Evolutionary conservation across 2,113 vertebrate genomes (phyloP).

Genomic region (Dasyornis broadbenti): DNA sequence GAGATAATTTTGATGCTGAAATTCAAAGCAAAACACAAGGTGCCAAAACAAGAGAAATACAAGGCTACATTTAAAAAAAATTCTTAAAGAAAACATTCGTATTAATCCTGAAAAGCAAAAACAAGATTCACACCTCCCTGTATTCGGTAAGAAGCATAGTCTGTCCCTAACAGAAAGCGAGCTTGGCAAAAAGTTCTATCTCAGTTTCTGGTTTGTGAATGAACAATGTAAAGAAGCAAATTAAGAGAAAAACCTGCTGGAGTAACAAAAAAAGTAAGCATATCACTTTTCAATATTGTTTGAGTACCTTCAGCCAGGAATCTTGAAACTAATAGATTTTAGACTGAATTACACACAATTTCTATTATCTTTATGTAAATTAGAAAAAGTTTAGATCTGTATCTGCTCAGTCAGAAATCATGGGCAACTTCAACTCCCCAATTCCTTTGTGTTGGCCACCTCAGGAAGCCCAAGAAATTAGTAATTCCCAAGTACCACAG

Average conservation of each 20-base stretch:
- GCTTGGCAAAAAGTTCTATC: not conserved
- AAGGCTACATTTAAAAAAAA: not conserved
- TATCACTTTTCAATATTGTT: not conserved
- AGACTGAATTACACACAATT: not conserved
- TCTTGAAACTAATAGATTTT: not conserved
- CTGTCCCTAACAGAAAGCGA: not conserved
- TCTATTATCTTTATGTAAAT: not conserved
- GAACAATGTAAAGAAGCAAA: not conserved
- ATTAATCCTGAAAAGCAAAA: not conserved
- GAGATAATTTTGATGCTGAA: not conserved
- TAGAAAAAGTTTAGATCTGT: not conserved
- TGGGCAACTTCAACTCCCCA: not conserved
- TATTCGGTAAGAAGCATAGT: not conserved
- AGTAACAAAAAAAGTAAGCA: not conserved
- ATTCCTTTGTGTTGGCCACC: not conserved
- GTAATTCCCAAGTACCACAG: not conserved
- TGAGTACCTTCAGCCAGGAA: not conserved
- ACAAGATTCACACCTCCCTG: not conserved
- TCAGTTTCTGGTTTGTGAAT: not conserved
- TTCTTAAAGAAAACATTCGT: not conserved
- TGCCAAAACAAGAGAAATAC: not conserved
- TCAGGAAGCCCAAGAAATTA: not conserved
- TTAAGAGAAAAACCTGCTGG: not conserved
- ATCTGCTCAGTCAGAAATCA: not conserved
- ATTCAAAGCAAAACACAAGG: not conserved